These are phyloP conservation scores for Marmota monax DNA, from an alignment of 2,113 vertebrate genomes.

Conservation along the genomic window DNA sequence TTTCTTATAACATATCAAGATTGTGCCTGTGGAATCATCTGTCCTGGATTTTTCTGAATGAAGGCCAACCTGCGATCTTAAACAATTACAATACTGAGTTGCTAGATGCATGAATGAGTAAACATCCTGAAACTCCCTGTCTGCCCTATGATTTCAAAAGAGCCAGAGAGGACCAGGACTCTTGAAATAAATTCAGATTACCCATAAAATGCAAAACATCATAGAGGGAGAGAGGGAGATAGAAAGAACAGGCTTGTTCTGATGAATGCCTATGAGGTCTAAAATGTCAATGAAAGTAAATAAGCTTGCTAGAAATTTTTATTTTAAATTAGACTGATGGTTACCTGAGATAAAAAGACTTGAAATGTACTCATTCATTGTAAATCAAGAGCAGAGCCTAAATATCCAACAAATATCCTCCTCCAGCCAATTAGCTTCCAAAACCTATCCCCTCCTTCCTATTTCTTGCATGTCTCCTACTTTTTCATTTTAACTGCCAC, in stretches of 20 bases:
- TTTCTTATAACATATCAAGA: background rate
- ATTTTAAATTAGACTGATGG: background rate
- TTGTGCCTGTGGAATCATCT: background rate
- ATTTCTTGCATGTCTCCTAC: background rate
- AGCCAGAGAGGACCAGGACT: background rate
- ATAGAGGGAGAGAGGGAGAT: background rate
- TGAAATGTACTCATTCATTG: background rate
- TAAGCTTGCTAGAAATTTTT: background rate
- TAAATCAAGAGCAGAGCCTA: background rate
- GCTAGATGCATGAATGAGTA: background rate
- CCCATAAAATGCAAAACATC: background rate
- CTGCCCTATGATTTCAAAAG: background rate
- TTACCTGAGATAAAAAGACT: background rate
- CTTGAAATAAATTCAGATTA: conserved; percentile 17
- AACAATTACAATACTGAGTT: background rate
- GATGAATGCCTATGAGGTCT: background rate
- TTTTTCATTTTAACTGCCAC: background rate
- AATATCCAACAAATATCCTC: background rate
- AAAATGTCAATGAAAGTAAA: conserved; percentile 1
- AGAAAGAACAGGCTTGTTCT: background rate
- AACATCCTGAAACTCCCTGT: conserved; percentile 6
- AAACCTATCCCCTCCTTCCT: background rate
- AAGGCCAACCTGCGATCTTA: background rate
- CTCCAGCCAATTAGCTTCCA: background rate
- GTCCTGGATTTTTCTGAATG: conserved; percentile 20